Evolutionary conservation across 1,140 invertebrate species (phyloP).

Genomic region (Steinernema feltiae): DNA sequence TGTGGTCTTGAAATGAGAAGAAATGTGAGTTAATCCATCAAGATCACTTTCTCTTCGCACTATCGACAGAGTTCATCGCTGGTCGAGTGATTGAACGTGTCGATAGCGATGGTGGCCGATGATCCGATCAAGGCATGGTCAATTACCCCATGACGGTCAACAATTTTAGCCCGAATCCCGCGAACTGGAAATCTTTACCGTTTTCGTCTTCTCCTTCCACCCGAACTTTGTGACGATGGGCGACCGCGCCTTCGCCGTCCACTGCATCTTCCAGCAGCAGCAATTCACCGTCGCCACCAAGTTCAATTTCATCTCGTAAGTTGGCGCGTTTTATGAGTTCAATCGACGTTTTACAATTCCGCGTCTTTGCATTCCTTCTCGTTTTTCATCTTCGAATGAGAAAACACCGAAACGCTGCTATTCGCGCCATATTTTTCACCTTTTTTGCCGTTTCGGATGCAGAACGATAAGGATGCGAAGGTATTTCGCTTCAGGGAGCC

Average conservation of each 20-base stretch:
- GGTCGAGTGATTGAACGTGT: background rate
- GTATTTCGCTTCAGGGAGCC: no score
- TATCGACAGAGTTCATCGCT: background rate
- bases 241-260: conserved; percentile 25
- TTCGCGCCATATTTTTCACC: no score
- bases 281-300: conserved; percentile 27
- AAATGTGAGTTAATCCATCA: conserved; percentile 18
- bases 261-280: conserved; percentile 31
- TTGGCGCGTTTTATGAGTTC: background rate
- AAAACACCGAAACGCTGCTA: no score
- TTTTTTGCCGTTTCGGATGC: no score
- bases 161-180: conserved; percentile 21
- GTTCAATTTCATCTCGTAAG: conserved; percentile 28
- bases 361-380: background rate
- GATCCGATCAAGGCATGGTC: background rate
- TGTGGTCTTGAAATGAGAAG: conserved; percentile 28
- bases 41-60: background rate
- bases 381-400: no score
- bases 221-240: conserved; percentile 27
- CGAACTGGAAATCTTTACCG: conserved; percentile 23
- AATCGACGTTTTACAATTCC: background rate
- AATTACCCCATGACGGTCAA: conserved; percentile 9
- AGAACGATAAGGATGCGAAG: no score
- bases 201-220: conserved; percentile 33
- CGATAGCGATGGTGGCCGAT: background rate